Evolutionary conservation across 2,797 vertebrate species (phyloP).

Genomic region (Clarias fuscus): DNA sequence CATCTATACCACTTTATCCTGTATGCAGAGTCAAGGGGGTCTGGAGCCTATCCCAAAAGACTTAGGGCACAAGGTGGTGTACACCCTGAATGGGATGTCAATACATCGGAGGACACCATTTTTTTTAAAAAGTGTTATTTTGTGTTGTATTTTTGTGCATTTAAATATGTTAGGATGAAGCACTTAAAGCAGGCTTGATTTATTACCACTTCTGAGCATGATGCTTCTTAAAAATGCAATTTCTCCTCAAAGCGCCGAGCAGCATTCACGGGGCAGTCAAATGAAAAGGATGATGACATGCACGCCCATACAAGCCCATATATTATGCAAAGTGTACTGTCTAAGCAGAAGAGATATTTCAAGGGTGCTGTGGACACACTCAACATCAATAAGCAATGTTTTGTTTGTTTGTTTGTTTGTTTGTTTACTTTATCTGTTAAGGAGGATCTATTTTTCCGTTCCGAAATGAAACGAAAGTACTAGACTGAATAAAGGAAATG

Average conservation of each 20-base stretch:
- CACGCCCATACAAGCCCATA: neutral
- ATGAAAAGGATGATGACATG: constrained; percentile 21
- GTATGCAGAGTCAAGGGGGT: no score
- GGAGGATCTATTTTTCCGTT: neutral
- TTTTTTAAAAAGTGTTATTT: neutral
- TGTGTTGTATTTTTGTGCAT: neutral
- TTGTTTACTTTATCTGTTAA: neutral
- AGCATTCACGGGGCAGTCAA: constrained; percentile 13
- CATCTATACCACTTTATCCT: no score
- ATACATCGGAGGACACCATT: neutral
- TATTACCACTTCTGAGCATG: neutral
- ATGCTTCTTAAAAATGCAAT: neutral
- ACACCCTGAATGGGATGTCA: no score
- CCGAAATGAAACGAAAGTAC: neutral
- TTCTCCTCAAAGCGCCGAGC: constrained; percentile 1
- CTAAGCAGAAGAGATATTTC: neutral
- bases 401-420: neutral
- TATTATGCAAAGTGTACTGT: constrained; percentile 4
- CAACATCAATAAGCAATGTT: neutral
- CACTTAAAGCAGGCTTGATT: neutral
- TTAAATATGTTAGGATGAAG: neutral
- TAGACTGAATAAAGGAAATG: neutral
- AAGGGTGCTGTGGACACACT: neutral
- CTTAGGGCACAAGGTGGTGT: no score
- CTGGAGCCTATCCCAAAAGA: no score